These are phyloP conservation scores for Ibidorhyncha struthersii DNA, from an alignment of 2,113 vertebrate species.

Conservation along the genomic window DNA sequence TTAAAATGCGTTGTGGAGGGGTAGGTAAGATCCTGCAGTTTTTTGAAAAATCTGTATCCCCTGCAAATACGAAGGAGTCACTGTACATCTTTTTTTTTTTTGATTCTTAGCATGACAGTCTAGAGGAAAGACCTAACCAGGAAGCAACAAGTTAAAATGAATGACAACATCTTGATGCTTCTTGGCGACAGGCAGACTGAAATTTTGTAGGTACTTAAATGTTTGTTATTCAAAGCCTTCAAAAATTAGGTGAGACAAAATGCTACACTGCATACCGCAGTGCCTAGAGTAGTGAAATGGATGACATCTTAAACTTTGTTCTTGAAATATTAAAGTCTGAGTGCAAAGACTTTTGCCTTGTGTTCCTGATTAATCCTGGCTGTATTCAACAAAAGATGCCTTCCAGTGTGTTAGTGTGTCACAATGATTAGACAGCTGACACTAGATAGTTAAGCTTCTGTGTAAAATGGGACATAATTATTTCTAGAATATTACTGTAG, in stretches of 20 bases:
- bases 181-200: not conserved
- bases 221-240: not conserved
- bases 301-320: not conserved
- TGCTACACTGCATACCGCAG: not conserved
- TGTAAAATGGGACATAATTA: not conserved
- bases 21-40: not conserved
- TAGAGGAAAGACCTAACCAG: not conserved
- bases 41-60: not conserved
- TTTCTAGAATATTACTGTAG: not conserved
- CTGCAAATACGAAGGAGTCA: not conserved
- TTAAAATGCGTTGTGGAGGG: fast-evolving
- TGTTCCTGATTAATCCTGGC: not conserved
- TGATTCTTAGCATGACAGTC: not conserved
- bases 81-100: not conserved
- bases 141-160: not conserved
- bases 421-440: not conserved
- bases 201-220: not conserved
- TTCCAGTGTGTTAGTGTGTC: not conserved
- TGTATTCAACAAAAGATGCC: not conserved
- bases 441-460: not conserved
- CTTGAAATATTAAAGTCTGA: not conserved
- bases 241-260: not conserved
- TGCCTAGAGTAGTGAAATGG: not conserved
- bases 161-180: not conserved
- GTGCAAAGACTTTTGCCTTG: not conserved